Conservation (phyloP, 2,888 invertebrate genomes). For the Drosophila setosimentum region DNA sequence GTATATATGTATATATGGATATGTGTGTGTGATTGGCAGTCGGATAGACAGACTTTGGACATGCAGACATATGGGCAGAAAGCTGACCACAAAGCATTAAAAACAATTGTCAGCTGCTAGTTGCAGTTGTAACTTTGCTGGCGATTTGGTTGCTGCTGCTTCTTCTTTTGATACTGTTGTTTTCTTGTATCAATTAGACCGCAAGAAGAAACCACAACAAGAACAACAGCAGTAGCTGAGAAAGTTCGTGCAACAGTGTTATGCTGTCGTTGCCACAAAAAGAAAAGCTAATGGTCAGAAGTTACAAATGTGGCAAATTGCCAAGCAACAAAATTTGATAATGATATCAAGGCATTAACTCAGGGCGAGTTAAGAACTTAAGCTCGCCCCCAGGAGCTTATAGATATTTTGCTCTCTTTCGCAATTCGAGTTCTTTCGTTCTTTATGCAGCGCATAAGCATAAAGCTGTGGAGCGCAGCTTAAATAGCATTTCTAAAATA, state of each 20-base stretch:
- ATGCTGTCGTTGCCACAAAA: conserved; percentile 61
- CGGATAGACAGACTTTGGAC: conserved; percentile 23
- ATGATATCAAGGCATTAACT: conserved; percentile 76
- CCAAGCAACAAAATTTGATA: conserved; percentile 60
- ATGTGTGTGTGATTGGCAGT: conserved; percentile 25
- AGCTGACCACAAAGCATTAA: conserved; percentile 75
- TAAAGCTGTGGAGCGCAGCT: conserved; percentile 42
- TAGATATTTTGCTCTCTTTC: conserved; percentile 56
- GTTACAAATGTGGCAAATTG: conserved; percentile 59
- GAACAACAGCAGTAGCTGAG: conserved; percentile 13
- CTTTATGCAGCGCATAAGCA: conserved; percentile 54
- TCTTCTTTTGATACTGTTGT: conserved; percentile 19
- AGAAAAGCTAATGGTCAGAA: conserved; percentile 79
- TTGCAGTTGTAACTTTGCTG: conserved; percentile 66
- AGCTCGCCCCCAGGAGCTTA: conserved; percentile 33
- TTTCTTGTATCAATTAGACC: conserved; percentile 74
- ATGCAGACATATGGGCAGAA: conserved; percentile 19
- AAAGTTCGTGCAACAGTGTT: conserved; percentile 53
- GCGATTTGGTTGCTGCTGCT: conserved; percentile 42
- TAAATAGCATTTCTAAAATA: conserved; percentile 58
- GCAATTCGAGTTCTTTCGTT: conserved; percentile 47
- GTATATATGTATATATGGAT: conserved; percentile 6
- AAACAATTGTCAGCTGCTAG: conserved; percentile 78
- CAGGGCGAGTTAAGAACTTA: conserved; percentile 54
- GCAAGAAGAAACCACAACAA: conserved; percentile 53